These are phyloP conservation scores for Dipodomys spectabilis DNA, from an alignment of 2,113 vertebrate species.

Conservation along the genomic window DNA sequence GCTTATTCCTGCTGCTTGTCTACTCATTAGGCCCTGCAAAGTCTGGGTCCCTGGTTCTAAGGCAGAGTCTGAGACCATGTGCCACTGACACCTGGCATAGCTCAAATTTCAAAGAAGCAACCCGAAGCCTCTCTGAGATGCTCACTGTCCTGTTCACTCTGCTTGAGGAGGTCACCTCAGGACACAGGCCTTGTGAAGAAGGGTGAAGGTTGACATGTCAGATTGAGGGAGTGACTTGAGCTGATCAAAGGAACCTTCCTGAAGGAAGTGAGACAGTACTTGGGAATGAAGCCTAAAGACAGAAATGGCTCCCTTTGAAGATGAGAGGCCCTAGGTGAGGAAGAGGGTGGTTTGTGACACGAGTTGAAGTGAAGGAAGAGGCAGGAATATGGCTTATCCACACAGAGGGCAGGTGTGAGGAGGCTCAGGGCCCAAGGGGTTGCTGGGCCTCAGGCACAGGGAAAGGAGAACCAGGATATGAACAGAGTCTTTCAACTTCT, in stretches of 20 bases:
- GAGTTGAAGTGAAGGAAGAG: not conserved
- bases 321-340: not conserved
- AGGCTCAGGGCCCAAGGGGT: not conserved
- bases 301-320: not conserved
- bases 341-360: not conserved
- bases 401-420: not conserved
- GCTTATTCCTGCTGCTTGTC: not conserved
- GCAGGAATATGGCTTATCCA: not conserved
- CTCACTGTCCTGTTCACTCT: not conserved
- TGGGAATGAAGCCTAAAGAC: conserved; percentile 27
- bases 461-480: fast-evolving
- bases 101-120: not conserved
- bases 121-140: not conserved
- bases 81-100: not conserved
- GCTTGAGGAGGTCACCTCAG: not conserved
- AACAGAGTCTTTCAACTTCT: not conserved
- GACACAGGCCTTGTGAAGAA: not conserved
- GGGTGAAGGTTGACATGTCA: not conserved
- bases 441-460: not conserved
- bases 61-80: not conserved
- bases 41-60: not conserved
- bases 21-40: not conserved
- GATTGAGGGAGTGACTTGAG: not conserved
- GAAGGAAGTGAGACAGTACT: not conserved
- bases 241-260: conserved; percentile 11